Evolutionary conservation across 2,797 vertebrate genomes (phyloP).

Genomic region (Borostomias antarcticus): DNA sequence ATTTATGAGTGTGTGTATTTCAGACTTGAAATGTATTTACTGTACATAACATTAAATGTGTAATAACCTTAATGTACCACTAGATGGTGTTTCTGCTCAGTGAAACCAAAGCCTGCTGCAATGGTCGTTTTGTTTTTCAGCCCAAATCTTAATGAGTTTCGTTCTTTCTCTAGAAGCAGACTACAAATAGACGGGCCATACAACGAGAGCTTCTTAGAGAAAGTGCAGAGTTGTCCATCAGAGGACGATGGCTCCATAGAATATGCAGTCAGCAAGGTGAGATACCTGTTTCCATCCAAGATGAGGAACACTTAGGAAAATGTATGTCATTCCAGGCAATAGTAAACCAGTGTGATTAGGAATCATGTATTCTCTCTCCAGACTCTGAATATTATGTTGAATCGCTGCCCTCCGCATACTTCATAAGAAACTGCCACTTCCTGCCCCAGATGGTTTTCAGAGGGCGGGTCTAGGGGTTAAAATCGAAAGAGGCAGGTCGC

Average conservation of each 20-base stretch:
- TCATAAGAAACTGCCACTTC: too few relatives aligned
- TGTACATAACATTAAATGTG: too few relatives aligned
- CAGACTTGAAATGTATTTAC: slow-evolving; percentile 15
- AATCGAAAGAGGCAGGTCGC: too few relatives aligned
- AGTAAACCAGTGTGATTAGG: too few relatives aligned
- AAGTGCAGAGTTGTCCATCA: slow-evolving; percentile 83
- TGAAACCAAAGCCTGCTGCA: background rate
- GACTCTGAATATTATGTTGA: too few relatives aligned
- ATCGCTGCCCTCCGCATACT: too few relatives aligned
- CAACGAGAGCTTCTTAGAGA: slow-evolving; percentile 88
- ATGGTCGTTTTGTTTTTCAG: background rate
- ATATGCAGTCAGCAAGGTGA: slow-evolving; percentile 89
- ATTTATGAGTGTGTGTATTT: slow-evolving; percentile 35
- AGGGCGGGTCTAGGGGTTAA: too few relatives aligned
- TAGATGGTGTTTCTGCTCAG: background rate
- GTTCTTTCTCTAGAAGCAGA: slow-evolving; percentile 72
- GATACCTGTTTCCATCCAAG: background rate
- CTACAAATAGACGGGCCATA: slow-evolving; percentile 95
- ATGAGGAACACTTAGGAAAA: background rate
- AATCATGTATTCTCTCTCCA: too few relatives aligned
- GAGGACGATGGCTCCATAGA: slow-evolving; percentile 92
- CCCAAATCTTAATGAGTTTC: background rate
- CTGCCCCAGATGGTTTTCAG: too few relatives aligned
- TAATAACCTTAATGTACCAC: background rate
- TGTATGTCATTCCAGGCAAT: background rate